Conservation (phyloP, 2,888 invertebrate genomes). For the Agrochola lota region DNA sequence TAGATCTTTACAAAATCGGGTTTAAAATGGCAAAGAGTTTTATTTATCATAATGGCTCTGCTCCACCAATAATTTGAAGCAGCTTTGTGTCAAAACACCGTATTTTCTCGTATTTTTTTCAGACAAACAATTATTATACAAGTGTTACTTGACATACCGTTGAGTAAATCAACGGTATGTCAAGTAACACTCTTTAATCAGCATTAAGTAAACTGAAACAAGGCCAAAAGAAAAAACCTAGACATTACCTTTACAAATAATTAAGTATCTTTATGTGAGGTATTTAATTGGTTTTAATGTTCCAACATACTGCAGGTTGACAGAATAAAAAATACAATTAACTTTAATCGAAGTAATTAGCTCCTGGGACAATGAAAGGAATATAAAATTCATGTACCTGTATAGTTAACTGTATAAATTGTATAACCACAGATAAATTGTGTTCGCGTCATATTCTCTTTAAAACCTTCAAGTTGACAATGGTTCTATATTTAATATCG, state of each 20-base stretch:
- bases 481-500: not conserved
- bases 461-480: conserved; percentile 1
- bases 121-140: not conserved
- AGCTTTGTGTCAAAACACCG: no score
- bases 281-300: conserved; percentile 54
- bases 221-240: conserved; percentile 30
- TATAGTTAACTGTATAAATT: not conserved
- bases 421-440: not conserved
- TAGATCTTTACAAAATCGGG: not conserved
- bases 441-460: conserved; percentile 5
- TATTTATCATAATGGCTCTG: not conserved
- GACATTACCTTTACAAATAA: conserved; percentile 52
- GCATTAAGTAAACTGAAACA: conserved; percentile 26
- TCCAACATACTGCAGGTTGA: conserved; percentile 38
- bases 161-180: conserved; percentile 22
- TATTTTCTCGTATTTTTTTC: not conserved
- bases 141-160: no score
- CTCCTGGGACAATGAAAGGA: conserved; percentile 24
- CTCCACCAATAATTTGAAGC: not conserved
- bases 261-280: conserved; percentile 52
- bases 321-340: conserved; percentile 57
- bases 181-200: conserved; percentile 46
- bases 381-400: conserved; percentile 41
- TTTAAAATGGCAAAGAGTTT: not conserved
- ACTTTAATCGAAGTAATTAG: conserved; percentile 56